phyloP scores from a whole-genome alignment of 2,888 invertebrate species.

The Lottia gigantea region DNA sequence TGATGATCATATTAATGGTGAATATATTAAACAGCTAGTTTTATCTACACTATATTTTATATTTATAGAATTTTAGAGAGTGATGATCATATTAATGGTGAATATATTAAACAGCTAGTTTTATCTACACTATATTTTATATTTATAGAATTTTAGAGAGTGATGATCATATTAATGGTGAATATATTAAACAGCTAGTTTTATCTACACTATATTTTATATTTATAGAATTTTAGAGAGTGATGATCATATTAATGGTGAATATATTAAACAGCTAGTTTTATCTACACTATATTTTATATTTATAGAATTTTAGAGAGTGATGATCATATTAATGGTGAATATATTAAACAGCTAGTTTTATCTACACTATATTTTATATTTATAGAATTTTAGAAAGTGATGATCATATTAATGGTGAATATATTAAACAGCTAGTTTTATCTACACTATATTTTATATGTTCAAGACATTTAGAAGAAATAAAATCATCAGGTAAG shows the following conservation, averaged over 20 bases:
- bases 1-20: constrained; percentile 65
- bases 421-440: constrained; percentile 89
- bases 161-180: constrained; percentile 72
- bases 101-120: constrained; percentile 89
- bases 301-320: background rate
- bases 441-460: constrained; percentile 78
- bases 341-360: constrained; percentile 89
- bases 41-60: constrained; percentile 6
- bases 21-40: constrained; percentile 78
- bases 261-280: constrained; percentile 78
- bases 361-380: constrained; percentile 78
- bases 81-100: constrained; percentile 72
- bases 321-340: constrained; percentile 64
- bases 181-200: constrained; percentile 89
- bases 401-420: constrained; percentile 72
- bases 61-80: constrained; percentile 78
- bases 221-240: constrained; percentile 27
- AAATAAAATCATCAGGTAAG: background rate
- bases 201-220: constrained; percentile 78
- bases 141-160: constrained; percentile 76
- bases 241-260: constrained; percentile 66
- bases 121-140: constrained; percentile 78
- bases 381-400: constrained; percentile 76
- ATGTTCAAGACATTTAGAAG: constrained; percentile 29
- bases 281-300: no score